phyloP scores from a whole-genome alignment of 2,113 vertebrate genomes.

The Mus pahari region DNA sequence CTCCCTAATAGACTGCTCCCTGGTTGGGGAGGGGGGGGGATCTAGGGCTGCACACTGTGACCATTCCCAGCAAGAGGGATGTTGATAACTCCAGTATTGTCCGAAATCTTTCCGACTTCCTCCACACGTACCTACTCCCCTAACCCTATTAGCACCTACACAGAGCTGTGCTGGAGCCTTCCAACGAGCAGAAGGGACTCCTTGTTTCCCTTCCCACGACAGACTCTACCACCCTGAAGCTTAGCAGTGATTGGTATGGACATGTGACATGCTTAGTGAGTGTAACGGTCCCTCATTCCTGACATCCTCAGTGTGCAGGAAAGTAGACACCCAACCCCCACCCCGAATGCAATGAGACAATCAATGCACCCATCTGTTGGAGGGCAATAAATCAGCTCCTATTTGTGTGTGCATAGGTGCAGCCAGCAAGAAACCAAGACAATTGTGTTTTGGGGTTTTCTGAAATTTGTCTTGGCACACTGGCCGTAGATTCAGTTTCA shows the following conservation, averaged over 20 bases:
- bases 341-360: neutral
- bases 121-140: neutral
- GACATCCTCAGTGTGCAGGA: constrained; percentile 26
- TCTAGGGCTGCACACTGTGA: fast-evolving
- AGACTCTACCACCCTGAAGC: neutral
- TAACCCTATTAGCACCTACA: neutral
- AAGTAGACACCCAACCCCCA: neutral
- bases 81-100: neutral
- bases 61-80: neutral
- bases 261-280: neutral
- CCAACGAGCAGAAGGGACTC: neutral
- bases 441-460: constrained; percentile 74
- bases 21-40: too few species aligned
- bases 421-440: constrained; percentile 74
- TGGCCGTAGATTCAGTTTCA: constrained; percentile 67
- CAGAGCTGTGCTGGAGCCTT: neutral
- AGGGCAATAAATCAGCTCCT: constrained; percentile 45
- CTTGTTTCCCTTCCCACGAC: constrained; percentile 35
- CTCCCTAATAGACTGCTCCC: neutral
- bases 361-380: neutral
- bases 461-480: constrained; percentile 79
- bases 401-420: constrained; percentile 30
- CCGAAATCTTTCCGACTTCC: neutral
- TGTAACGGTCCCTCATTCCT: neutral
- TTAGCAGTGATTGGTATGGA: neutral